Evolutionary conservation across 2,888 invertebrate genomes (phyloP).

Genomic region (Drosophila differens): DNA sequence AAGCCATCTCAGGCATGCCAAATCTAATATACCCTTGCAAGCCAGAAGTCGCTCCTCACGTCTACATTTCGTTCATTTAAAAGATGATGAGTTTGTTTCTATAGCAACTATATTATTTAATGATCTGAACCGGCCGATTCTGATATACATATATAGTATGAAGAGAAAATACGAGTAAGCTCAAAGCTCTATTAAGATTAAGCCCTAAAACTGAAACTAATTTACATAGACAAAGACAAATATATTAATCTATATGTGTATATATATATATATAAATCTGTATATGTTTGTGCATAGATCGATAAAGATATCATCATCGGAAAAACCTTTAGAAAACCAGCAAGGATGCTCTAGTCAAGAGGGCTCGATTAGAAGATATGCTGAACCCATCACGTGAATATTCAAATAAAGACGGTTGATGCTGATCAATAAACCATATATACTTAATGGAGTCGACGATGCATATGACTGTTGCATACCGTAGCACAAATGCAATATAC

Average conservation of each 20-base stretch:
- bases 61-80: neutral
- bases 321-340: neutral
- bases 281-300: neutral
- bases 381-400: neutral
- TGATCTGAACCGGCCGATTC: neutral
- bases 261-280: neutral
- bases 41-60: neutral
- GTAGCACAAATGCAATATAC: neutral
- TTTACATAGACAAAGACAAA: neutral
- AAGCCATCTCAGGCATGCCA: neutral
- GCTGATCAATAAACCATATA: no score
- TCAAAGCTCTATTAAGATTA: no score
- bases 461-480: neutral
- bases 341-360: neutral
- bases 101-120: neutral
- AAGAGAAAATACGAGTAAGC: neutral
- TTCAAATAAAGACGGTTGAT: no score
- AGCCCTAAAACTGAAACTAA: neutral
- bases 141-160: neutral
- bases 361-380: neutral
- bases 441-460: neutral
- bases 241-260: no score
- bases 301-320: no score
- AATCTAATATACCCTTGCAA: neutral
- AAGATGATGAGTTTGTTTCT: neutral